These are phyloP conservation scores for Caenorhabditis sp. DNA, from an alignment of 2,888 invertebrate species.

Conservation along the genomic window DNA sequence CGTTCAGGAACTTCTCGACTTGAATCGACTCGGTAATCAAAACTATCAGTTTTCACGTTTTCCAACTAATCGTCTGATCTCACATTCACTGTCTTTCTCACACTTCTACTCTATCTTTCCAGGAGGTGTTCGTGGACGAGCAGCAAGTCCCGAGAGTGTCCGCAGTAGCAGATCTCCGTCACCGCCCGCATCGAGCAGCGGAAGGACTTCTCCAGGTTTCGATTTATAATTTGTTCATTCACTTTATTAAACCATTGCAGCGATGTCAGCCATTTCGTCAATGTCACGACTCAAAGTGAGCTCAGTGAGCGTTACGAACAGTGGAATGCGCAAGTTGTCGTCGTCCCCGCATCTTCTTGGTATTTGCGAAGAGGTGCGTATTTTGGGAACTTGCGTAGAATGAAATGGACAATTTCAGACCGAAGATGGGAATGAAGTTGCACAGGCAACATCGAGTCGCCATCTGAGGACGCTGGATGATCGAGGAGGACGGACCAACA, in stretches of 20 bases:
- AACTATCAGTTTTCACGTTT: not conserved
- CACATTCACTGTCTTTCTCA: not conserved
- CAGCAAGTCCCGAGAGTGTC: constrained; percentile 80
- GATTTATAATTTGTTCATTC: not conserved
- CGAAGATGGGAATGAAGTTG: constrained; percentile 51
- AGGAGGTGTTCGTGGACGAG: constrained; percentile 72
- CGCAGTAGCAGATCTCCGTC: constrained; percentile 80
- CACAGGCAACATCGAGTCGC: constrained; percentile 22
- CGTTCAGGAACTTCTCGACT: constrained; percentile 81
- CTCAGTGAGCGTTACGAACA: constrained; percentile 65
- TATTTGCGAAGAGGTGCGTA: constrained; percentile 60
- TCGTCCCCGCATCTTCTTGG: constrained; percentile 82
- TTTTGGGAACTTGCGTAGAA: not conserved
- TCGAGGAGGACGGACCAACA: constrained; percentile 49
- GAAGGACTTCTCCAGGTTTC: constrained; percentile 72
- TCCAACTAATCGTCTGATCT: not conserved
- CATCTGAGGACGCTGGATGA: constrained; percentile 47
- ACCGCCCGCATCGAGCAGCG: constrained; percentile 78
- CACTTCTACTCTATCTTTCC: constrained; percentile 7
- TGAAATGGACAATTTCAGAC: constrained; percentile 20
- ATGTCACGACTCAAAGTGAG: constrained; percentile 78
- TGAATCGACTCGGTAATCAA: constrained; percentile 72
- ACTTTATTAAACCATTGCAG: constrained; percentile 6
- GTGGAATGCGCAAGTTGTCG: constrained; percentile 82
- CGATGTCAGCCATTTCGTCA: constrained; percentile 68